A percentile compares a stretch with the other conserved stretches of the same genome.
These are phyloP conservation scores for Drosophila mimica DNA, from an alignment of 2,888 invertebrate genomes.

Conservation along the genomic window DNA sequence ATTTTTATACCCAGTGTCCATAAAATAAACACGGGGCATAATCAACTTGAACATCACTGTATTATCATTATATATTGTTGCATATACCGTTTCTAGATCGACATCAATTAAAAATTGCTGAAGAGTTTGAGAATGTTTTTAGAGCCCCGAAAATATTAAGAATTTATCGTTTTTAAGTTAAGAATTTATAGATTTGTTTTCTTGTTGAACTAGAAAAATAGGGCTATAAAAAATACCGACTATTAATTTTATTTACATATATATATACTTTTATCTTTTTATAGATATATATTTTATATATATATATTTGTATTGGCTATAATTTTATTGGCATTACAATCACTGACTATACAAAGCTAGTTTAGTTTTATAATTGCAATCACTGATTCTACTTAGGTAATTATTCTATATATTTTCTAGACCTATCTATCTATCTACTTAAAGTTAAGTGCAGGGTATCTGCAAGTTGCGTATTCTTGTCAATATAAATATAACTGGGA, in stretches of 20 bases:
- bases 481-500: neutral
- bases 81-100: neutral
- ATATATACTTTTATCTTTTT: neutral
- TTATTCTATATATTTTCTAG: neutral
- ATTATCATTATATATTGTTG: neutral
- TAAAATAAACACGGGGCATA: conserved; percentile 6
- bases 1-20: conserved; percentile 39
- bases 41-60: neutral
- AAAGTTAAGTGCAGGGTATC: conserved; percentile 3
- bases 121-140: neutral
- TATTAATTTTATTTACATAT: neutral
- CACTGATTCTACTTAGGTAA: neutral
- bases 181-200: neutral
- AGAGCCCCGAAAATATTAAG: neutral
- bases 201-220: neutral
- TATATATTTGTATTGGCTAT: too few species aligned
- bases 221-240: neutral
- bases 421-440: too few species aligned
- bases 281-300: neutral
- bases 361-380: neutral
- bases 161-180: neutral
- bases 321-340: neutral
- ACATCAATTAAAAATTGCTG: neutral
- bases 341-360: neutral
- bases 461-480: neutral